Evolutionary conservation across 2,888 invertebrate genomes (phyloP), one percentile per base, ranked within the genome.

Genomic region (Eueremaeus valkanovi): DNA sequence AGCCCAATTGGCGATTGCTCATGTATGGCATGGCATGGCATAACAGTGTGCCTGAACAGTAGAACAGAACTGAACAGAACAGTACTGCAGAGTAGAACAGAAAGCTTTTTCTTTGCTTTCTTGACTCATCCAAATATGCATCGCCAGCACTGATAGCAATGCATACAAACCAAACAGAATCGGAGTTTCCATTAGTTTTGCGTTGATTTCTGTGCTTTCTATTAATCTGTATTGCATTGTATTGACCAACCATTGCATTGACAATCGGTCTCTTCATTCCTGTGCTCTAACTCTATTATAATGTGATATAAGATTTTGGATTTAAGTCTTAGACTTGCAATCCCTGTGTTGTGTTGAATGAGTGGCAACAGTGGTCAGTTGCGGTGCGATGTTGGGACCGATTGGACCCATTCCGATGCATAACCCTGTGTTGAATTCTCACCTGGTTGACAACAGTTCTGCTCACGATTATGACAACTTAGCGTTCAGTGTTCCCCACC

Each of bases 1-100:
- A 63, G 63, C n/a, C 63, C 63, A 63, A 63, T 63, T 63, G 63
- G 63, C 63, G 63, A 63, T 29, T 63, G 63, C 63, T 63, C 63
- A 63, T 63, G 16, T 63, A 31, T 63, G 24, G 24, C 58, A 58
- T 16, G 6, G 18, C 16, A 49, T 8, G 18, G 49, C n/a, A n/a
- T n/a, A n/a, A n/a, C n/a, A n/a, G n/a, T n/a, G n/a, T n/a, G n/a
- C n/a, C n/a, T n/a, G n/a, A n/a, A n/a, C n/a, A n/a, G n/a, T n/a
- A n/a, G n/a, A 6, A 27, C 9, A 24, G 24, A 8, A 27, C 55
- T 55, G 55, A 21, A 13, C 55, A 24, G 24, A 24, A 45, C 45
- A 45, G 13, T 16, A 45, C 45, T 18, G 40, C 40, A n/a, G 6
- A 36, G 36, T 36, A 36, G 6, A 8, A 45, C 45, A 45, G 13